A percentile compares a stretch with the other conserved stretches of the same genome.
These are phyloP conservation scores for Schizopygopsis malacanthus DNA, from an alignment of 2,797 vertebrate species.

Conservation along the genomic window DNA sequence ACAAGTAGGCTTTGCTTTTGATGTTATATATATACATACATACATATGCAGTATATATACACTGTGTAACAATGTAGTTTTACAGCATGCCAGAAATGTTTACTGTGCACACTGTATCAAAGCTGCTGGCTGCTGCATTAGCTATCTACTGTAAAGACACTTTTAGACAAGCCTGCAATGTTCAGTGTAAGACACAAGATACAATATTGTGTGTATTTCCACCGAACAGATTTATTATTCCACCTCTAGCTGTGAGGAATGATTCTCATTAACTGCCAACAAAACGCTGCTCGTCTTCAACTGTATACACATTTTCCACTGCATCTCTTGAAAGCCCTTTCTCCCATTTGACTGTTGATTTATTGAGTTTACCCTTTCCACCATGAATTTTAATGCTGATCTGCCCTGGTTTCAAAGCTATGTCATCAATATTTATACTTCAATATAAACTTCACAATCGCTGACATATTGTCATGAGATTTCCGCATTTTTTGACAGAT, in stretches of 20 bases:
- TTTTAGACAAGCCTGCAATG: background rate
- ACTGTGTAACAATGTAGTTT: no score
- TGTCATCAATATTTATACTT: constrained; percentile 53
- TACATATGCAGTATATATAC: no score
- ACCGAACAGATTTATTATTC: constrained; percentile 7
- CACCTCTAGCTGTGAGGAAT: background rate
- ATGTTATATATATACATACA: no score
- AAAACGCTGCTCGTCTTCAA: constrained; percentile 62
- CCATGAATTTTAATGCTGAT: constrained; percentile 60
- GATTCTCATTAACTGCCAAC: constrained; percentile 65
- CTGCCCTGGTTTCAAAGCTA: constrained; percentile 40
- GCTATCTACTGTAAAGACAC: background rate
- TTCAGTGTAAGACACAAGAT: constrained; percentile 1
- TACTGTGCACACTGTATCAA: no score
- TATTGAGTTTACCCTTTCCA: constrained; percentile 60
- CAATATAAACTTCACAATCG: constrained; percentile 41
- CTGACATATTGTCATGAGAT: constrained; percentile 21
- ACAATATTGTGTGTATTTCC: constrained; percentile 1
- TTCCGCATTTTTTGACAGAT: background rate
- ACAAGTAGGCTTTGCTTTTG: no score
- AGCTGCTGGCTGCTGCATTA: background rate
- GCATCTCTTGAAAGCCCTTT: constrained; percentile 49
- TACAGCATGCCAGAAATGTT: no score
- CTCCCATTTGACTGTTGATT: constrained; percentile 64
- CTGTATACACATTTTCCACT: constrained; percentile 69